Percentiles rank a stretch among this genome's conserved stretches.
Evolutionary conservation across 2,797 vertebrate genomes (phyloP).

Genomic region (Hylomyscus alleni): DNA sequence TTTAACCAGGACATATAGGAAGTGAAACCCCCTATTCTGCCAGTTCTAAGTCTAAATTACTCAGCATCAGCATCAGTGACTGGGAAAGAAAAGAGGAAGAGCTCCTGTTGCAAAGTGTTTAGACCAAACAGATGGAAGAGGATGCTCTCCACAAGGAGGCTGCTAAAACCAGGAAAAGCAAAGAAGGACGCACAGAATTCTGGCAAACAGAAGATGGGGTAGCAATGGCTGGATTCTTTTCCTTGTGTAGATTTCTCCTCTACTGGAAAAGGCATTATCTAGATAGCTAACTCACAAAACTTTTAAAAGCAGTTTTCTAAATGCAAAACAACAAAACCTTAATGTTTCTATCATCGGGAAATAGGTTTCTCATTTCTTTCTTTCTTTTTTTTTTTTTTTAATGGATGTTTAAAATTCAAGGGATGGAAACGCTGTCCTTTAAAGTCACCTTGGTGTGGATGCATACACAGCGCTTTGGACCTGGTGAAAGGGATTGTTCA

Average conservation of each 20-base stretch:
- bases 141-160: background rate
- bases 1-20: background rate
- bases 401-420: background rate
- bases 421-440: background rate
- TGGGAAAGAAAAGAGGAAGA: background rate
- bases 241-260: background rate
- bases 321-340: conserved; percentile 53
- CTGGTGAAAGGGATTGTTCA: background rate
- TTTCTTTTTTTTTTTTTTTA: background rate
- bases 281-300: background rate
- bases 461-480: background rate
- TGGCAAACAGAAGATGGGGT: background rate
- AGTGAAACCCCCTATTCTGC: background rate
- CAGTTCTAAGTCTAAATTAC: background rate
- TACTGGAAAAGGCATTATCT: background rate
- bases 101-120: background rate
- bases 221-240: conserved; percentile 1
- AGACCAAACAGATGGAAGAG: background rate
- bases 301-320: conserved; percentile 26
- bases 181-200: background rate
- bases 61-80: background rate
- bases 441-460: background rate
- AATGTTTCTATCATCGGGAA: background rate
- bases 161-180: background rate
- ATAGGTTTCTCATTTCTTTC: background rate